These are phyloP conservation scores for Triops longicaudatus DNA, from an alignment of 1,140 invertebrate species.

Conservation along the genomic window DNA sequence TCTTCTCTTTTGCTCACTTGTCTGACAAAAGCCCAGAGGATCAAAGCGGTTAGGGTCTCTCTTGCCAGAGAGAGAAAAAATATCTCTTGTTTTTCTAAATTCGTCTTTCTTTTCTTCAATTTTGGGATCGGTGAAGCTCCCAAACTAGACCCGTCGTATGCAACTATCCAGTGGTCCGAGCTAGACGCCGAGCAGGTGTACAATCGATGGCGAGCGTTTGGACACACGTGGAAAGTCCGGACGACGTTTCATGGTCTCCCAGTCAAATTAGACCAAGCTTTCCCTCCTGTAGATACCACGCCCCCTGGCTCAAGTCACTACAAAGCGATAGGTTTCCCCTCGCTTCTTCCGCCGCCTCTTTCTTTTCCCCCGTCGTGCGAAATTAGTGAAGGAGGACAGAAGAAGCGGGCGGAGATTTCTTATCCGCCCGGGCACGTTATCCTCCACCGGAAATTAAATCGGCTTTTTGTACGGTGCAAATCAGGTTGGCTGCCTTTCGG, in stretches of 20 bases:
- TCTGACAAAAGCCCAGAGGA: neutral
- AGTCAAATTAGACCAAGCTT: constrained; percentile 33
- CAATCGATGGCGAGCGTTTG: constrained; percentile 34
- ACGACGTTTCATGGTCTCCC: constrained; percentile 32
- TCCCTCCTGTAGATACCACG: neutral
- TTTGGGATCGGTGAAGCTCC: constrained; percentile 31
- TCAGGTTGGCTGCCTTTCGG: constrained; percentile 18
- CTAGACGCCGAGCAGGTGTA: constrained; percentile 33
- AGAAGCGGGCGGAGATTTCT: neutral
- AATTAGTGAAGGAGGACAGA: neutral
- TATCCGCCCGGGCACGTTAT: constrained; percentile 20
- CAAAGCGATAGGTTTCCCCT: too few relatives aligned
- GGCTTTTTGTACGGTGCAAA: constrained; percentile 23
- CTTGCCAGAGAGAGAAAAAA: too few relatives aligned
- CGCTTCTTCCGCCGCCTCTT: neutral
- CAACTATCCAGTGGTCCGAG: constrained; percentile 32
- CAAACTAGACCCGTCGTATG: constrained; percentile 32
- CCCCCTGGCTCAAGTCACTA: constrained; percentile 3
- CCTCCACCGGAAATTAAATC: constrained; percentile 16
- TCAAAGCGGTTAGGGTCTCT: neutral
- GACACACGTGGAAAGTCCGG: constrained; percentile 31
- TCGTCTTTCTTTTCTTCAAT: neutral
- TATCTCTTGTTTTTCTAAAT: neutral
- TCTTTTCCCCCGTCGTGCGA: neutral
- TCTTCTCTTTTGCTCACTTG: neutral